Conservation (phyloP, 2,113 vertebrate genomes). For the Urocolius indicus region DNA sequence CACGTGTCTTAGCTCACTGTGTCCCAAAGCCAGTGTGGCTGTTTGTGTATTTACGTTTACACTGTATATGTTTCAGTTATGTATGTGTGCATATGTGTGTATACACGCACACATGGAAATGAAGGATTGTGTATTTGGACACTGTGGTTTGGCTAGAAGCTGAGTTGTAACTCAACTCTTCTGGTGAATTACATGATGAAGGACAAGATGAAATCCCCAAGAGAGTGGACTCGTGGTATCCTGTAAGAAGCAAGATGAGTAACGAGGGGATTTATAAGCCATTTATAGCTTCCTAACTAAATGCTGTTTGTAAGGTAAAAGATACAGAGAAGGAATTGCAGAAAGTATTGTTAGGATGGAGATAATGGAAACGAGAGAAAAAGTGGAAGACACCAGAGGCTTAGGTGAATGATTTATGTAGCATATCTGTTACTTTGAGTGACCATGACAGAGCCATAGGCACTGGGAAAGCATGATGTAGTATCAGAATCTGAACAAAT, state of each 20-base stretch:
- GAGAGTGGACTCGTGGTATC: background rate
- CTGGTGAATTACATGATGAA: background rate
- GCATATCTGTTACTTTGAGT: background rate
- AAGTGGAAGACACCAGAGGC: background rate
- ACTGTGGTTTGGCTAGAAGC: background rate
- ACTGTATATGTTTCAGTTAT: background rate
- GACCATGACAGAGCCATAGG: background rate
- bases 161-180: background rate
- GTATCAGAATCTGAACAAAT: background rate
- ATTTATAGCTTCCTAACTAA: background rate
- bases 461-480: too few species aligned
- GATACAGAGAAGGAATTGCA: background rate
- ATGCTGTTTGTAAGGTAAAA: background rate
- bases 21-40: background rate
- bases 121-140: background rate
- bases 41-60: background rate
- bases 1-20: accelerated
- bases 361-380: background rate
- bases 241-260: background rate
- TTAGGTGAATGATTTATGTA: background rate
- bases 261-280: background rate
- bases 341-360: background rate
- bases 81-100: too few species aligned
- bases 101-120: accelerated
- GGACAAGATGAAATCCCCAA: background rate